These are phyloP conservation scores for Scylla paramamosain DNA, from an alignment of 1,140 invertebrate species.

Conservation along the genomic window DNA sequence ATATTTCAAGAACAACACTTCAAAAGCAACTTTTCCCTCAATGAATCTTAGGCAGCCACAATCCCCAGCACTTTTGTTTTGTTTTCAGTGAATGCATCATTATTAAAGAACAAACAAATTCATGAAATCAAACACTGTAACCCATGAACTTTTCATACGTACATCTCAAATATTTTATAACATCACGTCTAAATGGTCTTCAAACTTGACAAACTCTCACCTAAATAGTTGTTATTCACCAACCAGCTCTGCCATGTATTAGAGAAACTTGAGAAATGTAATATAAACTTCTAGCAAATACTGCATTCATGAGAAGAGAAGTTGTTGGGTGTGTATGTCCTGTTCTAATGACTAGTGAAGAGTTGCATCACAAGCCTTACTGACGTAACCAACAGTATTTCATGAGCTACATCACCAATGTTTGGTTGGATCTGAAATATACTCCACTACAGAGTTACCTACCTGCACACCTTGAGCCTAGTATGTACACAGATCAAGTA, in stretches of 20 bases:
- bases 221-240: not conserved
- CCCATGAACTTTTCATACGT: not conserved
- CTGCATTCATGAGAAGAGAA: not conserved
- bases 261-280: not conserved
- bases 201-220: not conserved
- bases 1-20: no score
- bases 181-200: not conserved
- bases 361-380: not conserved
- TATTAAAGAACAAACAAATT: not conserved
- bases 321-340: not conserved
- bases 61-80: no score
- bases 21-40: no score
- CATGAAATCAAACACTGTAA: not conserved
- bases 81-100: no score
- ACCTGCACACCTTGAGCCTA: not conserved
- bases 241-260: not conserved
- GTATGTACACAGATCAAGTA: not conserved
- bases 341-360: constrained; percentile 13
- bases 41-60: no score
- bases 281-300: not conserved
- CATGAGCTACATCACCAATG: not conserved
- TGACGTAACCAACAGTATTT: not conserved
- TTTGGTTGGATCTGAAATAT: not conserved
- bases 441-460: not conserved
- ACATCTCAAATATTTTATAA: not conserved